Evolutionary conservation across 2,113 vertebrate species (phyloP).

Genomic region (Orycteropus afer): DNA sequence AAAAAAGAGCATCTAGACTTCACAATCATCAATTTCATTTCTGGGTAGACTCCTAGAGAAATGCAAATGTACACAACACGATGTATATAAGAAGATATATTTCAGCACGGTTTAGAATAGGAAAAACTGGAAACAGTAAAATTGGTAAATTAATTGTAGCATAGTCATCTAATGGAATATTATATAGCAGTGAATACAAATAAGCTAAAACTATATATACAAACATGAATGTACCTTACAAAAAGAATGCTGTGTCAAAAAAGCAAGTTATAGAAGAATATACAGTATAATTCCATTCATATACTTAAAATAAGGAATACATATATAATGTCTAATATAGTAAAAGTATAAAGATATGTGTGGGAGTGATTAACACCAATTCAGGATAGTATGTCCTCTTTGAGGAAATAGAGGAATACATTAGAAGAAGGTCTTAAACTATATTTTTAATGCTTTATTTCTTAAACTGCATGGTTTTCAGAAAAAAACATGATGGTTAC

Average conservation of each 20-base stretch:
- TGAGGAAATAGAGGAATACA: neutral
- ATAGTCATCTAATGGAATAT: too few relatives aligned
- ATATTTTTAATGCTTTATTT: neutral
- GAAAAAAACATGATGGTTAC: too few relatives aligned
- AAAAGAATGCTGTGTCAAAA: neutral
- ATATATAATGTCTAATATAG: neutral
- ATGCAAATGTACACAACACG: neutral
- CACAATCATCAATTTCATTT: neutral
- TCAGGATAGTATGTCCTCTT: neutral
- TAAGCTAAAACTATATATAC: neutral
- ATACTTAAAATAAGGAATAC: neutral
- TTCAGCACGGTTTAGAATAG: neutral
- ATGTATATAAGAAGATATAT: neutral
- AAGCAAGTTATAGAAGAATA: neutral
- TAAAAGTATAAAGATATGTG: neutral
- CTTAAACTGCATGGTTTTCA: neutral
- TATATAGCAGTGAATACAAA: neutral
- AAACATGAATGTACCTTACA: neutral
- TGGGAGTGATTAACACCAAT: neutral
- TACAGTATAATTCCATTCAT: neutral
- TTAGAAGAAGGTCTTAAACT: neutral
- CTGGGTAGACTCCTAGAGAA: neutral
- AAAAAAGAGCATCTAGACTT: neutral
- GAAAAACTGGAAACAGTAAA: neutral
- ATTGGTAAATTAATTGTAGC: neutral